These are phyloP conservation scores for Vireo griseus DNA, from an alignment of 2,797 vertebrate genomes.

Conservation along the genomic window DNA sequence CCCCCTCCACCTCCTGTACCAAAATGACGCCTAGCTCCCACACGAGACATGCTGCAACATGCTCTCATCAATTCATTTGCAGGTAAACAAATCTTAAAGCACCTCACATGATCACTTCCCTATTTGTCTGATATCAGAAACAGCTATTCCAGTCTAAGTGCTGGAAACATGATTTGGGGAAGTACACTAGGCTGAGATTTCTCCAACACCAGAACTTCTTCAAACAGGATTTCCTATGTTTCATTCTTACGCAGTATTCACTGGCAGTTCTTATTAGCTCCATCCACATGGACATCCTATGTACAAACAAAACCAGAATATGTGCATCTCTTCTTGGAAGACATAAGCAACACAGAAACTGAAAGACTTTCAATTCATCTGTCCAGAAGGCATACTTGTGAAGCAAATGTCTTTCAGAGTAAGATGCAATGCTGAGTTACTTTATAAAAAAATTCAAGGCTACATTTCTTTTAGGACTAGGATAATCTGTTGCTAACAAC, in stretches of 20 bases:
- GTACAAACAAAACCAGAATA: neutral
- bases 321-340: neutral
- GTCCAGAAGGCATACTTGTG: neutral
- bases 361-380: neutral
- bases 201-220: neutral
- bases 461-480: neutral
- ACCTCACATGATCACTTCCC: neutral
- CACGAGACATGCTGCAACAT: rapidly evolving
- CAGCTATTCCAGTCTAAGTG: neutral
- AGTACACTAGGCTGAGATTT: neutral
- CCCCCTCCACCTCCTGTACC: neutral
- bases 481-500: neutral
- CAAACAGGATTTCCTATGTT: slow-evolving; percentile 6
- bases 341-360: neutral
- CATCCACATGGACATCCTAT: neutral
- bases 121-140: neutral
- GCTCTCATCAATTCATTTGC: neutral
- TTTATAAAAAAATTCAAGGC: neutral
- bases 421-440: neutral
- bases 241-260: neutral
- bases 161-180: neutral
- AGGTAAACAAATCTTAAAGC: neutral
- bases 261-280: neutral
- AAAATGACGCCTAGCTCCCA: neutral
- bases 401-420: neutral